Base-by-base conservation (phyloP, 2,888 invertebrate species). In the Brachyptera putata region DNA sequence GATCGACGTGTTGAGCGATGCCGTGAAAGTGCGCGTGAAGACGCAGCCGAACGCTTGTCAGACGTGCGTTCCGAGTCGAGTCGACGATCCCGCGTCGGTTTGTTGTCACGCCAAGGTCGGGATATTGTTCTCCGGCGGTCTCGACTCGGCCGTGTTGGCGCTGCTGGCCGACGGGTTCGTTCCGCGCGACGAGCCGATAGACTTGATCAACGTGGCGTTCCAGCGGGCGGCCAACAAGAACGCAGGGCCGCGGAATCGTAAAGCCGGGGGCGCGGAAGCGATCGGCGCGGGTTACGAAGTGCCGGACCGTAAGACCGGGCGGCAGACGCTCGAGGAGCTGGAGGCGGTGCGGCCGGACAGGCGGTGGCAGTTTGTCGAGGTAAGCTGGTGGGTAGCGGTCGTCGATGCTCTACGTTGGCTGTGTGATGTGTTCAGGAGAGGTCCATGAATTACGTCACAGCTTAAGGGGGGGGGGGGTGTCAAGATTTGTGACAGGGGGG, bases 161-260 rank as follows among this genome's bases (percentile, higher is more conserved):
- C 78, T 86, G 49, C 71, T 96, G 49, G 86, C 89, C 5, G 81
- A 93, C 71, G 83, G 84, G 76, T 87, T 80, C 75, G 75, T 89
- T 16, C 76, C 83, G 1, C 68, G 69, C 61, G 70, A 78, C 56
- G 86, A 89, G 70, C 79, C 86, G 21, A 92, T 98, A 68, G 96
- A 97, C 73, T 81, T 98, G 18, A 79, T 96, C 30, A 98, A 97
- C 80, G 94, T 97, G n/a, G 91, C 96, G 16, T 97, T 97, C 77
- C 85, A 82, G 70, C 83, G n/a, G 70, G 60, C 61, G n/a, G 50
- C 59, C 16, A 36, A 5, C 11, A 26, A 16, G 18, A 43, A 7
- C 2, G 21, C 11, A 9, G 9, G 21, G 11, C 43, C 21, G 2
- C n/a, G n/a, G n/a, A n/a, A 21, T 16, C 43, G 21, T 43, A 21